Evolutionary conservation across 2,113 vertebrate species (phyloP), one percentile per base, ranked within the genome.

Genomic region (Oxygymnocypris stewartii): DNA sequence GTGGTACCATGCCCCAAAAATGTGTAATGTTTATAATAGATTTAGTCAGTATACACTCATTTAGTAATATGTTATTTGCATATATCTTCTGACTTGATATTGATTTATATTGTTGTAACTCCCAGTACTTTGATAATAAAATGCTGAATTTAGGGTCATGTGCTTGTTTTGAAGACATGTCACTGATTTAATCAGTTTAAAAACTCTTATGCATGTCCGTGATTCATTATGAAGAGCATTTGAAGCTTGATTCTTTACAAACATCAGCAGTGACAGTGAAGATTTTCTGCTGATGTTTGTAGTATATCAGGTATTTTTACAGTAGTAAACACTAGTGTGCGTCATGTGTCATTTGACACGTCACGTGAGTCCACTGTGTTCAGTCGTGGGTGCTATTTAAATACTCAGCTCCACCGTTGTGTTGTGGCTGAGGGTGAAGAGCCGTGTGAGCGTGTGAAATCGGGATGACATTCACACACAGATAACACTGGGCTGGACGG

Each of bases 401-500:
- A 42, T 42, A 61, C 31, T 61, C 54, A 57, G 54, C 10, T 44
- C 23, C 71, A 42, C 71, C 2, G 20, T 42, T 73, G 37, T 74
- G 47, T 18, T 54, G 25, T 54, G 6, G 31, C 11, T 14, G n/a
- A 77, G n/a, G 51, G 31, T 31, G 47, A 40, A 16, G 11, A 57
- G 44, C 20, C 20, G 23, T 83, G 54, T 77, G 51, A 18, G 25
- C 54, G 54, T 76, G 86, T 81, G 82, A 78, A 79, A 35, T 20
- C 8, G 3, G 76, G 67, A 76, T 81, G 75, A 71, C 81, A 59
- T 57, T 59, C 37, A 79, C 37, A 78, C 28, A 57, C 25, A 79
- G 84, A 88, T 83, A 88, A 86, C 78, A 57, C 42, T 76, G 42
- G 42, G 23, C 73, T 47, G 42, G 74, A 49, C 42, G 13, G 73